Conservation (phyloP, 2,888 invertebrate species). For the Nudaria mundana region DNA sequence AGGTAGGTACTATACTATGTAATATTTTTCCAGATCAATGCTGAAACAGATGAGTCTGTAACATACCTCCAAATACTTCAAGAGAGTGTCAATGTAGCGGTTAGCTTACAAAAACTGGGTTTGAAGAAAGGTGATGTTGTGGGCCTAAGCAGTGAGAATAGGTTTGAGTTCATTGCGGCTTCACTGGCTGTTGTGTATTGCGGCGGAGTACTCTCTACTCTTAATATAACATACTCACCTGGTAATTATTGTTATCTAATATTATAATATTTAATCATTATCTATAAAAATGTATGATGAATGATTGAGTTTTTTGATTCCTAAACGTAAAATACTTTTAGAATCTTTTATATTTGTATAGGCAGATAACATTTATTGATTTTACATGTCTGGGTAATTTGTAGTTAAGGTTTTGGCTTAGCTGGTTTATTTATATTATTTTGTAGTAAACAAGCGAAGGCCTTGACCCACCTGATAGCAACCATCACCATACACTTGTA, state of each 20-base stretch:
- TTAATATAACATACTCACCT: slow-evolving; percentile 83
- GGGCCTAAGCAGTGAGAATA: slow-evolving; percentile 83
- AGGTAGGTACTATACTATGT: background rate
- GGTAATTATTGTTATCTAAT: slow-evolving; percentile 57
- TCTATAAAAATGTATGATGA: too few species aligned
- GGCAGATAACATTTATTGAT: too few species aligned
- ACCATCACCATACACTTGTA: too few species aligned
- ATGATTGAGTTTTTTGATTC: too few species aligned
- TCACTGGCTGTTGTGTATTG: slow-evolving; percentile 79
- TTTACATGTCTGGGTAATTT: too few species aligned
- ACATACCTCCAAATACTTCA: slow-evolving; percentile 80
- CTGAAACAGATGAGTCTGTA: slow-evolving; percentile 77
- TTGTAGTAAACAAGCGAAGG: too few species aligned
- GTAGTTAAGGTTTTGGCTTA: too few species aligned
- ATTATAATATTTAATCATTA: too few species aligned
- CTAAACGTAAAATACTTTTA: too few species aligned
- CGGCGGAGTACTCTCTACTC: slow-evolving; percentile 82
- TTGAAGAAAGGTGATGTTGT: slow-evolving; percentile 80
- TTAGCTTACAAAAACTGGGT: slow-evolving; percentile 73
- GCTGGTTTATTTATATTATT: too few species aligned
- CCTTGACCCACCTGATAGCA: too few species aligned
- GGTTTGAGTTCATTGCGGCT: slow-evolving; percentile 80
- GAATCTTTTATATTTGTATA: too few species aligned
- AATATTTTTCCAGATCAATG: slow-evolving; percentile 75
- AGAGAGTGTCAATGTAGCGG: slow-evolving; percentile 79